Evolutionary conservation across 2,888 invertebrate genomes (phyloP), one percentile per base, ranked within the genome.

Genomic region (Acronicta aceris): DNA sequence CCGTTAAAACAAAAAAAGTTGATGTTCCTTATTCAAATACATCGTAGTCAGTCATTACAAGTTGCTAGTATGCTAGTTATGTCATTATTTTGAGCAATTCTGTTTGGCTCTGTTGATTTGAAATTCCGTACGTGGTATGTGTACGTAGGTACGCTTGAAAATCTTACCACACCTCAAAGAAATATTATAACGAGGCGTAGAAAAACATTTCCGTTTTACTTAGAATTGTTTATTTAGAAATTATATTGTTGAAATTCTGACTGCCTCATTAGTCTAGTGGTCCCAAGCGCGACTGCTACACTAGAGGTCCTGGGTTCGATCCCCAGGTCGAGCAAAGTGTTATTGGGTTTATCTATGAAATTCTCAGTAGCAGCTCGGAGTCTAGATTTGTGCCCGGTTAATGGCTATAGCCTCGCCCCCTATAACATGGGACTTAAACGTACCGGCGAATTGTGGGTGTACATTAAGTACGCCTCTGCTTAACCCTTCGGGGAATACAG

Each of bases 11-110:
- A 55, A 72, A 80, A 78, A 76, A 79, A 62, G 65, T 21, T 40
- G 50, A 46, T 73, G 65, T 77, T 83, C 76, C 81, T 81, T 78
- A 70, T 78, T 80, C 74, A 74, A 70, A 79, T 65, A 65, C 53
- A 65, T 64, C 52, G 63, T 64, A 78, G 67, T 61, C 65, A 64
- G 65, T 76, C 57, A 82, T 85, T 85, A 85, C 56, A 53, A 71
- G 61, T 76, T 75, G 72, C 74, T 56, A 62, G 74, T 64, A 76
- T 70, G 76, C 72, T 76, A 81, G 81, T 83, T 81, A 84, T 81
- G 82, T 82, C 63, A 81, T 84, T 83, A 83, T 77, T 71, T 65
- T 66, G 46, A 73, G 67, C 63, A 63, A 70, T 75, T 70, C 59
- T 71, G 54, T 66, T 48, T 33, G 49, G 50, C 38, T 65, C 38